Percentiles rank a stretch among this genome's conserved stretches.
Evolutionary conservation across 2,113 vertebrate species (phyloP).

Genomic region (Phalacrocorax brasilianus): DNA sequence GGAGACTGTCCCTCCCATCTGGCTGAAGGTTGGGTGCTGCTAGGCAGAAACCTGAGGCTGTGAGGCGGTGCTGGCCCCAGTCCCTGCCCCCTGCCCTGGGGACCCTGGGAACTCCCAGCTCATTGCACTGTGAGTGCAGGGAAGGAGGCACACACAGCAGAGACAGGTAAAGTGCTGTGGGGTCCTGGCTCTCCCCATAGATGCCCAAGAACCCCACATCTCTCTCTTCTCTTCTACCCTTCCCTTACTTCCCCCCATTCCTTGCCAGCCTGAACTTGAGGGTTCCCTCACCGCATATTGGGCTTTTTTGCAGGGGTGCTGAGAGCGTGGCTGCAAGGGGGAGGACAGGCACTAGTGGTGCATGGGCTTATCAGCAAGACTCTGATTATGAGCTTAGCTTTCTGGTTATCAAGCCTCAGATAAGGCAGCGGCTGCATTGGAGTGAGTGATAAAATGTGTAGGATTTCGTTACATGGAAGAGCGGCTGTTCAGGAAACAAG

Average conservation of each 20-base stretch:
- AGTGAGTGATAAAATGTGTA: not conserved
- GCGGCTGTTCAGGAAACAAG: not conserved
- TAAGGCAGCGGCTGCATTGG: not conserved
- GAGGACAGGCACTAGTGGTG: not conserved
- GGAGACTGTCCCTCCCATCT: not conserved
- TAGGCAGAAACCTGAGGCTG: not conserved
- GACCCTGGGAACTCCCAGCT: not conserved
- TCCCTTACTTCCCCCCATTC: not conserved
- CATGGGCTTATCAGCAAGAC: not conserved
- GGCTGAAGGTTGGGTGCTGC: not conserved
- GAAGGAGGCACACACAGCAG: not conserved
- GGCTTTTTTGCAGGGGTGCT: not conserved
- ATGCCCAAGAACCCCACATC: not conserved
- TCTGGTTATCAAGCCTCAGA: not conserved
- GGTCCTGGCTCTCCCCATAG: not conserved
- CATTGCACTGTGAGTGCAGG: rapidly evolving
- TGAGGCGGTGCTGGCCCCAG: not conserved
- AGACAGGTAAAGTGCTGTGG: not conserved
- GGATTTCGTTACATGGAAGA: not conserved
- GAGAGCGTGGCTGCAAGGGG: not conserved
- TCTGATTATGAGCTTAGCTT: not conserved
- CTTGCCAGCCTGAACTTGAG: not conserved
- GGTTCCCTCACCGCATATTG: rapidly evolving
- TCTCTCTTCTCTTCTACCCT: not conserved
- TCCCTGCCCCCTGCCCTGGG: not conserved